These are phyloP conservation scores for Tethya wilhelma DNA, from an alignment of 37 sponge, comb jelly and placozoan species.

Conservation along the genomic window DNA sequence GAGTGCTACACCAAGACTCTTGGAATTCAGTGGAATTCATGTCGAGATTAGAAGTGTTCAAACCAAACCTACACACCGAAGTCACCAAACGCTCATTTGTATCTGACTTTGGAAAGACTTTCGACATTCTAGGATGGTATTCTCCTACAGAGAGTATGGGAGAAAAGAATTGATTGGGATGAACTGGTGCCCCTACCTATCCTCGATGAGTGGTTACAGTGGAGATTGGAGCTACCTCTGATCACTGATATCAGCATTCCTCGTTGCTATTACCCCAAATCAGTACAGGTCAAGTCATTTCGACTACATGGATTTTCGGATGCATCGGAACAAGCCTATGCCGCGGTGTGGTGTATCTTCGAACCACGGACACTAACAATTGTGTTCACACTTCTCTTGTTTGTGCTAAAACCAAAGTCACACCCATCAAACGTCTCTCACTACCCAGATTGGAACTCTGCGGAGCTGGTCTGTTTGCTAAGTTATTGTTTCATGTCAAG, in stretches of 20 bases:
- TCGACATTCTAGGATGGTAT: constrained; percentile 30
- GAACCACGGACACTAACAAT: constrained; percentile 15
- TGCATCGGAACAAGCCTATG: no score
- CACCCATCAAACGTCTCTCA: constrained; percentile 24
- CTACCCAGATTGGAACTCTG: constrained; percentile 16
- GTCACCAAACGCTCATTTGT: constrained; percentile 23
- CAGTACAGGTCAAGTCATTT: background rate
- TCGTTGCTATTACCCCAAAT: background rate
- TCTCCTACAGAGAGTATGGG: constrained; percentile 35
- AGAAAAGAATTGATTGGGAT: constrained; percentile 20
- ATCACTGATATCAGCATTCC: background rate
- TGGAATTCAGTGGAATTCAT: constrained; percentile 28
- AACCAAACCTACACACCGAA: background rate
- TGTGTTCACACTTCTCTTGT: constrained; percentile 3
- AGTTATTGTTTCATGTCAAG: constrained; percentile 5
- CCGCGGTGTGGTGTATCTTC: constrained; percentile 32
- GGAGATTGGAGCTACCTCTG: constrained; percentile 15
- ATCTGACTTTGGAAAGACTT: constrained; percentile 27
- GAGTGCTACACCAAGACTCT: constrained; percentile 24
- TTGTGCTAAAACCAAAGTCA: constrained; percentile 4
- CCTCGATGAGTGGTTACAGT: background rate
- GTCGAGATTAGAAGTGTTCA: constrained; percentile 7
- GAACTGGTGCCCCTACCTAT: background rate
- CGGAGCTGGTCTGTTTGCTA: constrained; percentile 16
- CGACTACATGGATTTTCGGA: constrained; percentile 17